Percentiles rank a stretch among this genome's conserved stretches.
Conservation (phyloP, 2,888 invertebrate genomes). For the Parnassius apollo region DNA sequence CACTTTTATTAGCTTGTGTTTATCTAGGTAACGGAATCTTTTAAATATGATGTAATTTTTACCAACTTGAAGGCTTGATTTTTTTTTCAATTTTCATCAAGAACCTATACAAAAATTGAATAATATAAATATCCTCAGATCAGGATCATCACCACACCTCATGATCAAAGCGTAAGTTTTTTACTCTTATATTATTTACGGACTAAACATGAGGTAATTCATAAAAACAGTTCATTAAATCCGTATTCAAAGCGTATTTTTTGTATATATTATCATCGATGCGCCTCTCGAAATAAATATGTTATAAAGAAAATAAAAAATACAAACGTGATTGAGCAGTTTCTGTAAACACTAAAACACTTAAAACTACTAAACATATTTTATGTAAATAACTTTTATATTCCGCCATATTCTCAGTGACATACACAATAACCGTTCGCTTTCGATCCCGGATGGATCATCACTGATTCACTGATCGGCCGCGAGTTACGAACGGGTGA, state of each 20-base stretch:
- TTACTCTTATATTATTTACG: too few relatives aligned
- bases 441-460: conserved; percentile 12
- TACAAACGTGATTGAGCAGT: conserved; percentile 13
- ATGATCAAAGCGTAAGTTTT: too few relatives aligned
- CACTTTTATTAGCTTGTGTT: too few relatives aligned
- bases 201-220: too few relatives aligned
- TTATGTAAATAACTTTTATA: not conserved
- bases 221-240: not conserved
- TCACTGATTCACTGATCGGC: conserved; percentile 5
- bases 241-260: not conserved
- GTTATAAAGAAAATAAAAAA: not conserved
- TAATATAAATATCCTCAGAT: too few relatives aligned
- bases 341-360: not conserved
- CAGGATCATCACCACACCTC: too few relatives aligned
- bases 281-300: not conserved
- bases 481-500: not conserved
- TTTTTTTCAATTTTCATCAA: too few relatives aligned
- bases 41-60: too few relatives aligned
- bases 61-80: too few relatives aligned
- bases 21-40: too few relatives aligned
- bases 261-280: not conserved
- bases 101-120: too few relatives aligned
- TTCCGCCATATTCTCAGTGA: conserved; percentile 10
- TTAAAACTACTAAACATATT: conserved; percentile 2
- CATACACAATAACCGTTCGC: not conserved